Percentiles rank a stretch among this genome's conserved stretches.
Conservation (phyloP, 2,888 invertebrate genomes). For the Amphimallon solstitiale region DNA sequence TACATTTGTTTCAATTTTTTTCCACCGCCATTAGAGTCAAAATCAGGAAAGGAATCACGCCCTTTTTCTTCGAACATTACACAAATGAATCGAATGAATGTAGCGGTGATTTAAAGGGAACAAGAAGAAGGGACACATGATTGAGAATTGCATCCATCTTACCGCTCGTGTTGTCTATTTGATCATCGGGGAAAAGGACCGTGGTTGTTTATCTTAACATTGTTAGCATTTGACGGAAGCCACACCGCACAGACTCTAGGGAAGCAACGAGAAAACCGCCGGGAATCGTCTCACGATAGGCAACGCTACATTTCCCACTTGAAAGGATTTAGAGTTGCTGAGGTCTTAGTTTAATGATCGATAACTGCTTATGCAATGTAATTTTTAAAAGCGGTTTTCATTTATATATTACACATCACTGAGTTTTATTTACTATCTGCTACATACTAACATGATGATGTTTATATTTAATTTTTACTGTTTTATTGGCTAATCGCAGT, state of each 20-base stretch:
- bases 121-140: constrained; percentile 40
- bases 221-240: constrained; percentile 45
- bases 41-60: constrained; percentile 37
- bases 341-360: background rate
- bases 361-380: no score
- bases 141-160: constrained; percentile 43
- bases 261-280: constrained; percentile 4
- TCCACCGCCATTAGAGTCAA: constrained; percentile 12
- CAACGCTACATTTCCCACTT: background rate
- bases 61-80: constrained; percentile 39
- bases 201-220: constrained; percentile 45
- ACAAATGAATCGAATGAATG: constrained; percentile 45
- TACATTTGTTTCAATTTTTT: constrained; percentile 33
- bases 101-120: constrained; percentile 43
- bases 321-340: constrained; percentile 6
- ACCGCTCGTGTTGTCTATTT: constrained; percentile 16
- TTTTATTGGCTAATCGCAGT: no score
- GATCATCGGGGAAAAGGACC: constrained; percentile 35
- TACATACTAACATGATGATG: no score
- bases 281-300: constrained; percentile 11
- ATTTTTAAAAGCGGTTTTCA: no score
- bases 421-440: no score
- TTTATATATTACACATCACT: no score
- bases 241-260: constrained; percentile 41
- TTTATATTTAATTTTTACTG: no score